phyloP scores from a whole-genome alignment of 2,113 vertebrate species.

The Passer montanus region DNA sequence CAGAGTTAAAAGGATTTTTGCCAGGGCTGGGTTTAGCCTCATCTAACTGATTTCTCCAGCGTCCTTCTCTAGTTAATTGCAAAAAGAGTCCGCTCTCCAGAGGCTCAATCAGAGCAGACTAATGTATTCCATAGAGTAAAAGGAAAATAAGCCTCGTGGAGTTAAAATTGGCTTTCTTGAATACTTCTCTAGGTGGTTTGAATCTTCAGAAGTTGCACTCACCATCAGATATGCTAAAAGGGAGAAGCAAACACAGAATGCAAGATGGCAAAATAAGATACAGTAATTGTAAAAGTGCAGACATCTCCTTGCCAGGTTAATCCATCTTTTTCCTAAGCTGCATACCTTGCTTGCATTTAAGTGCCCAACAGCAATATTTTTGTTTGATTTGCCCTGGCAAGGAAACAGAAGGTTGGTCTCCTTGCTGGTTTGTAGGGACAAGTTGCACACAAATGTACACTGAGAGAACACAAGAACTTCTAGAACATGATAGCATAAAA shows the following conservation, averaged over 20 bases:
- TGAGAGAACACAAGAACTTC: background rate
- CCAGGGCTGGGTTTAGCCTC: background rate
- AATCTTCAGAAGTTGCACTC: background rate
- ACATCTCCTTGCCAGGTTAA: background rate
- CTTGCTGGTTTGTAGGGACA: background rate
- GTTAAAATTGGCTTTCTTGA: background rate
- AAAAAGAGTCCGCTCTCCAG: background rate
- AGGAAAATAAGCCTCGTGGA: background rate
- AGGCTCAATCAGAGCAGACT: background rate
- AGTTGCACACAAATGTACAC: background rate
- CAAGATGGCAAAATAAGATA: background rate
- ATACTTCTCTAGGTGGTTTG: background rate
- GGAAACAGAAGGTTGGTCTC: background rate
- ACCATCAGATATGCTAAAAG: background rate
- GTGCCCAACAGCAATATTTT: background rate
- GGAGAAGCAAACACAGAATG: background rate
- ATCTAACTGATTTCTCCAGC: background rate
- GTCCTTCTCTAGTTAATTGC: background rate
- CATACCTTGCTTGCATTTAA: background rate
- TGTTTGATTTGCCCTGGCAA: background rate
- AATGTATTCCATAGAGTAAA: background rate
- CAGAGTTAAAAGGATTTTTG: constrained; percentile 13
- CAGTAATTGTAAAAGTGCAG: background rate
- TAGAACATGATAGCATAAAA: background rate
- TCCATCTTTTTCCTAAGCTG: background rate